Base-by-base conservation (phyloP, 2,113 vertebrate genomes). In the Labeo rohita region DNA sequence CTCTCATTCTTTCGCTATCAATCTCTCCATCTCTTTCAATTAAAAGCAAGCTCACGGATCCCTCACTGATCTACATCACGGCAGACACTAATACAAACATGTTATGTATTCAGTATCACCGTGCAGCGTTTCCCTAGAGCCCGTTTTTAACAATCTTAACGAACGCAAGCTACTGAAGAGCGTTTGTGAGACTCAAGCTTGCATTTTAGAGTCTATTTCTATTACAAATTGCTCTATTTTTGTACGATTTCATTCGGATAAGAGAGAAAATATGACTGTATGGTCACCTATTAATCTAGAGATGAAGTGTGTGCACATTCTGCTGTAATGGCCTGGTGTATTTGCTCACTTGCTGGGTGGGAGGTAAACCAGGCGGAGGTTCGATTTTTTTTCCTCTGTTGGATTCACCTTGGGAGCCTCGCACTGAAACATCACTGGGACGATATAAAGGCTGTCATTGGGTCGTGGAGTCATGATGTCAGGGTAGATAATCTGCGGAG, bases 11-110 rank as follows among this genome's bases (percentile, higher is more conserved):
- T 39, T 61, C 0, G 2, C 68, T n/a, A n/a, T n/a, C 36, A 39
- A 36, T 56, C 52, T 74, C 82, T 50, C 43, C 23, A 47, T 34
- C 70, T 28, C 54, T 74, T 73, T 78, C 34, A 54, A 45, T 79
- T 23, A n/a, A 65, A 43, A 79, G 36, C 5, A 12, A 76, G 16
- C 68, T 43, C 36, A 45, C 18, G 1, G 74, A 76, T 52, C 47
- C n/a, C 11, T 76, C 74, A 16, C 74, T 7, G 15, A 59, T 78
- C 23, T 56, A 39, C 54, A 79, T 59, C 77, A n/a, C 54, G 21
- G n/a, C 54, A 59, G 54, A 79, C 54, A n/a, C 9, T 76, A 50
- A 50, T 28, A 28, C 47, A 52, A 76, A 76, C 23, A 52, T 15
- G 5, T 47, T 50, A 49, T 50, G 73, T 49, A 47, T 28, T 75